phyloP scores from a whole-genome alignment of 1,140 invertebrate genomes.

The Chrysomallon squamiferum region DNA sequence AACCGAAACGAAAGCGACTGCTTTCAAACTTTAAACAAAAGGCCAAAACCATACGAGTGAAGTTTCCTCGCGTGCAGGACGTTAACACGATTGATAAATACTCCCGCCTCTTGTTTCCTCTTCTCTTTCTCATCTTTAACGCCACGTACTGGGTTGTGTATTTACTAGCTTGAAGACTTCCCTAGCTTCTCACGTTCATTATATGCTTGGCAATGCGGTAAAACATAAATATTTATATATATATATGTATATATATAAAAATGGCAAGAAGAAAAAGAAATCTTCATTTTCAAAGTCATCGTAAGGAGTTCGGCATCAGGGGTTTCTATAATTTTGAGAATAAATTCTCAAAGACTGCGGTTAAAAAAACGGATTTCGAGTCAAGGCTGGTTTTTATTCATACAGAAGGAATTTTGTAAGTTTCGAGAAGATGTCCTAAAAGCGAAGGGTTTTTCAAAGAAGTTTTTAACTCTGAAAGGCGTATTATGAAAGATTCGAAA shows the following conservation, averaged over 20 bases:
- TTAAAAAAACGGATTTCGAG: no score
- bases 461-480: no score
- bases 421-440: no score
- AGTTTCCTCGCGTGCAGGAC: constrained; percentile 91
- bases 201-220: no score
- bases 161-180: constrained; percentile 36
- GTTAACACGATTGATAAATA: constrained; percentile 98
- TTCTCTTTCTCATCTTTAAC: constrained; percentile 94
- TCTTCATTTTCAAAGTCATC: background rate
- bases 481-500: no score
- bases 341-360: background rate
- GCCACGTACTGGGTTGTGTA: constrained; percentile 95
- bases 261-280: background rate
- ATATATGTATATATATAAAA: background rate
- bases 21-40: constrained; percentile 53
- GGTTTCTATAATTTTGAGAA: no score
- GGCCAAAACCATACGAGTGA: constrained; percentile 51
- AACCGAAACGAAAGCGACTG: constrained; percentile 40
- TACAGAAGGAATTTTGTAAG: no score
- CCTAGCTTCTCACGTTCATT: no score
- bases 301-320: no score
- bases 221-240: no score
- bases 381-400: no score
- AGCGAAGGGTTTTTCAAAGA: no score
- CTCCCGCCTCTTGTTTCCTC: constrained; percentile 91